Evolutionary conservation across 2,888 invertebrate genomes (phyloP).

Genomic region (Brenthis daphne): DNA sequence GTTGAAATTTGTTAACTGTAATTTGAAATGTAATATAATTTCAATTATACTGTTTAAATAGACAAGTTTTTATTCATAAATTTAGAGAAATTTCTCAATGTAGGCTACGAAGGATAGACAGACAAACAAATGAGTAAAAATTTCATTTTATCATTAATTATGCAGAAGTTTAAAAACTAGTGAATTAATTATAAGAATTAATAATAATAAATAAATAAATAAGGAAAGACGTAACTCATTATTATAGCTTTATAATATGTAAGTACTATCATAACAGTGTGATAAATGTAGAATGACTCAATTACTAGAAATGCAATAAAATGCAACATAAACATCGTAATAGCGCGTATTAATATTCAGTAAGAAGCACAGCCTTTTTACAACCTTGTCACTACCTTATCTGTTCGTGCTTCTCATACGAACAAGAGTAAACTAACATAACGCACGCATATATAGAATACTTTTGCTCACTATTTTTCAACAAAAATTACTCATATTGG

Average conservation of each 20-base stretch:
- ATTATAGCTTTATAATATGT: conserved; percentile 14
- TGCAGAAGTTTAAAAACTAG: no score
- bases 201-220: no score
- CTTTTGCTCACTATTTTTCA: neutral
- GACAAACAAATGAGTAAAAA: no score
- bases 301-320: conserved; percentile 25
- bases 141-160: no score
- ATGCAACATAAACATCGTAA: conserved; percentile 13
- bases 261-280: neutral
- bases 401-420: conserved; percentile 25
- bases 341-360: conserved; percentile 28
- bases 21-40: no score
- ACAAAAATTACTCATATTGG: neutral
- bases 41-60: no score
- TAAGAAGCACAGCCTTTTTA: conserved; percentile 23
- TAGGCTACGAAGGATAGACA: no score
- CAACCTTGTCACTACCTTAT: conserved; percentile 25
- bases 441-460: neutral
- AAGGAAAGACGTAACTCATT: no score
- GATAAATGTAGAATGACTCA: conserved; percentile 18
- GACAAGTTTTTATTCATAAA: no score
- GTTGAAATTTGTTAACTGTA: no score
- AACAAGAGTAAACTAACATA: conserved; percentile 3
- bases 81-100: no score
- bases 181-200: no score